These are phyloP conservation scores for Sebastolobus altivelis DNA, from an alignment of 2,797 vertebrate species.

Conservation along the genomic window DNA sequence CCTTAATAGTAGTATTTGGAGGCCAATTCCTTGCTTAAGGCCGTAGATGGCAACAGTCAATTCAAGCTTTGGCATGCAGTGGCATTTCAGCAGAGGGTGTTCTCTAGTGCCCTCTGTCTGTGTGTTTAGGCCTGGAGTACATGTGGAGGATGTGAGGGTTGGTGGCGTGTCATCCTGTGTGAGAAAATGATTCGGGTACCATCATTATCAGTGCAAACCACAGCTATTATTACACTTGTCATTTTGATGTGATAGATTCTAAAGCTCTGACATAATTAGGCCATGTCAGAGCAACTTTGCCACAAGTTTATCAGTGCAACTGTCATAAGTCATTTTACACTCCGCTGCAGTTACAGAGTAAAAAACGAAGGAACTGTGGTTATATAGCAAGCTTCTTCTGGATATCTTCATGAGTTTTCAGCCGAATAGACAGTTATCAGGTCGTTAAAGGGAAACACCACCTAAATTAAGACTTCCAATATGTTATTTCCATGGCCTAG, in stretches of 20 bases:
- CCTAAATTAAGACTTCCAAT: no score
- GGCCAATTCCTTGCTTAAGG: slow-evolving; percentile 41
- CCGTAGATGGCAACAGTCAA: slow-evolving; percentile 56
- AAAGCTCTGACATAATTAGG: neutral
- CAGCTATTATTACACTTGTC: slow-evolving; percentile 1
- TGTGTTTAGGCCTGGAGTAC: neutral
- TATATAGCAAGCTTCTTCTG: neutral
- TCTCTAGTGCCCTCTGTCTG: slow-evolving; percentile 64
- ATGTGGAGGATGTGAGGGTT: neutral
- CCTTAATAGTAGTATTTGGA: neutral
- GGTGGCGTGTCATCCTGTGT: slow-evolving; percentile 1
- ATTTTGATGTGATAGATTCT: neutral
- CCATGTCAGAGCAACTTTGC: neutral
- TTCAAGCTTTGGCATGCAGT: slow-evolving; percentile 22
- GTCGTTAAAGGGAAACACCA: no score
- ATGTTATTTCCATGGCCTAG: no score
- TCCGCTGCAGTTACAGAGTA: neutral
- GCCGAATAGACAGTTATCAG: no score
- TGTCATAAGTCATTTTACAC: neutral
- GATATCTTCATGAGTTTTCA: neutral
- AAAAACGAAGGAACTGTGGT: neutral
- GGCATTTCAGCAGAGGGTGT: slow-evolving; percentile 7
- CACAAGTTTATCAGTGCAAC: neutral
- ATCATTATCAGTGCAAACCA: slow-evolving; percentile 5
- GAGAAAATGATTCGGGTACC: neutral